Percentiles rank a stretch among this genome's conserved stretches.
Conservation (phyloP, 2,797 vertebrate species). For the Anableps anableps region DNA sequence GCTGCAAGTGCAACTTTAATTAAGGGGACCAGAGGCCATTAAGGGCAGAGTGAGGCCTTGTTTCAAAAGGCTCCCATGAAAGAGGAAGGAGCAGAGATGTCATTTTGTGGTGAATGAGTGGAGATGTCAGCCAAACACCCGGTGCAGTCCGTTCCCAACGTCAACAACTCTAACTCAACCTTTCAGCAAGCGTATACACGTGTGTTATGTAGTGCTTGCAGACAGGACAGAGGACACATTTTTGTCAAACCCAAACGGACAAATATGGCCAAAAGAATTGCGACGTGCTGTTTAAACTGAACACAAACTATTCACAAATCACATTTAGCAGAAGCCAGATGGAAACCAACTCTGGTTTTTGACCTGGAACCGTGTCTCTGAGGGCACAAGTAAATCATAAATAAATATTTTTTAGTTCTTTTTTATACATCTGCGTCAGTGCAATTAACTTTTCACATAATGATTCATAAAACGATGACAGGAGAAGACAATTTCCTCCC, state of each 20-base stretch:
- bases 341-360: conserved; percentile 42
- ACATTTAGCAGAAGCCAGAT: conserved; percentile 67
- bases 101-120: conserved; percentile 54
- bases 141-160: conserved; percentile 58
- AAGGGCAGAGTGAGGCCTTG: conserved; percentile 41
- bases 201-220: conserved; percentile 6
- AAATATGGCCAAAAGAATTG: conserved; percentile 58
- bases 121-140: conserved; percentile 61
- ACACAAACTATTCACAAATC: conserved; percentile 38
- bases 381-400: conserved; percentile 60
- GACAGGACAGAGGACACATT: conserved; percentile 28
- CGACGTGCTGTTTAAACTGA: conserved; percentile 70
- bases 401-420: conserved; percentile 70
- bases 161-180: conserved; percentile 66
- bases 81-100: conserved; percentile 62
- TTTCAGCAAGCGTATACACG: conserved; percentile 44
- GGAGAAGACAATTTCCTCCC: conserved; percentile 57
- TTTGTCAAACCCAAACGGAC: conserved; percentile 17
- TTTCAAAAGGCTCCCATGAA: conserved; percentile 43
- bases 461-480: conserved; percentile 72
- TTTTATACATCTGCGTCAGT: conserved; percentile 58
- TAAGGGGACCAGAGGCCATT: conserved; percentile 46
- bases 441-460: conserved; percentile 65
- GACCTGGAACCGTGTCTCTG: conserved; percentile 54
- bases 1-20: conserved; percentile 64